Evolutionary conservation across 2,797 vertebrate genomes (phyloP), one percentile per base, ranked within the genome.

Genomic region (Pampus argenteus): DNA sequence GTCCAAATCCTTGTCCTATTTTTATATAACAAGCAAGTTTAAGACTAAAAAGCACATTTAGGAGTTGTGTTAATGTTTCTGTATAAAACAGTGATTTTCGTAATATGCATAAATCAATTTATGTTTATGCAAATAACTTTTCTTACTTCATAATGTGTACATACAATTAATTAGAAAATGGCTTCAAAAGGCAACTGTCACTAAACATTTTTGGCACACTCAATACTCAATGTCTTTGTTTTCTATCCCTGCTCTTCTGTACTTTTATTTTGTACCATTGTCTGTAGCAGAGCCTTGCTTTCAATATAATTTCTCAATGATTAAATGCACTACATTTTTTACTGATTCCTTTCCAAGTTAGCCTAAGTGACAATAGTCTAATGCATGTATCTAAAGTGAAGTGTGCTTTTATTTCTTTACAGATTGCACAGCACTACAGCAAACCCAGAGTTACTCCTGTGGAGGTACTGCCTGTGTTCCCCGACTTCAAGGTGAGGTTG

Each of bases 371-470:
- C 14, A 42, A 44, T 8, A 44, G 40, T 18, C 2, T 23, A 2
- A 8, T n/a, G 17, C 6, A 59, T 9, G 6, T 9, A 5, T 34
- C 50, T 52, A 26, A 14, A 7, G n/a, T n/a, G n/a, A 28, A 15
- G 5, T 26, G 4, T 55, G 54, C 31, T 56, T 7, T 45, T 55
- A 10, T 71, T 62, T 58, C 38, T 75, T 44, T 73, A 5, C 86
- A 98, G 97, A 95, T 98, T 65, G 40, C 93, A 0, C 95, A 96
- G 85, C 97, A 98, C 82, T 98, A 98, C 92, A 98, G 97, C 90
- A 98, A 98, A 87, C 97, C 97, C 20, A 94, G 97, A 68, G 97
- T 98, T 71, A 97, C 95, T 49, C 97, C 97, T 0, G 95, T 97
- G 84, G 97, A 98, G 79, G 92, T 98, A 25, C 90, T 98, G 80